Evolutionary conservation across 1,140 invertebrate genomes (phyloP), one percentile per base, ranked within the genome.

Genomic region (Hypsibius dujardini): DNA sequence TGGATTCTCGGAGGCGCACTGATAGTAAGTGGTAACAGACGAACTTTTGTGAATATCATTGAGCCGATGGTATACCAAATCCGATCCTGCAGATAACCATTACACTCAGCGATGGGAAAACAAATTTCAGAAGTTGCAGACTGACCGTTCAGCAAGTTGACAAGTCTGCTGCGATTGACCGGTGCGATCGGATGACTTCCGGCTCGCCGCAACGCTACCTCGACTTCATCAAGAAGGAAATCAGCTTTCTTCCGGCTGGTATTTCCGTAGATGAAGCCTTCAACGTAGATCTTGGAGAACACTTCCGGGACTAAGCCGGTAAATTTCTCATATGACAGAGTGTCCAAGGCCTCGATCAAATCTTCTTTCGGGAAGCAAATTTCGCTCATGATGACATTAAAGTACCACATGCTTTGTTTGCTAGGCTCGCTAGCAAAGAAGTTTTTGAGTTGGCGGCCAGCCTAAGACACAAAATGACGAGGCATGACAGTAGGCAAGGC

Each of bases 381-480:
- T 78, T 96, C 91, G 0, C 86, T 84, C 72, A 96, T 81, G 47
- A 95, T 81, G 14, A 91, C 80, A 12, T 87, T 85, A 69, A 91
- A 84, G 79, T 93, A 91, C 81, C 95, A 95, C 3, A 90, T 84
- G n/a, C 90, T 88, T 79, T 95, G 92, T 77, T 90, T 85, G 78
- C 93, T 91, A 0, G 95, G 93, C 77, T 95, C 92, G 76, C 94
- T 91, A 1, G 90, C 86, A 72, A 87, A 84, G 75, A 84, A 84
- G 75, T 85, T 85, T 70, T 78, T 79, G 72, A 97, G 81, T 2
- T 82, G 82, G 74, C 93, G 80, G 46, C 85, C 83, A 78, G 88
- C 87, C 84, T 88, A 75, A 28, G 28, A 28, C 28, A 28, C 50
- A 56, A 12, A n/a, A 12, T 12, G 7, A 56, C n/a, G 7, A n/a